Conservation (phyloP, 2,797 vertebrate genomes). For the Cichlasoma orientale region DNA sequence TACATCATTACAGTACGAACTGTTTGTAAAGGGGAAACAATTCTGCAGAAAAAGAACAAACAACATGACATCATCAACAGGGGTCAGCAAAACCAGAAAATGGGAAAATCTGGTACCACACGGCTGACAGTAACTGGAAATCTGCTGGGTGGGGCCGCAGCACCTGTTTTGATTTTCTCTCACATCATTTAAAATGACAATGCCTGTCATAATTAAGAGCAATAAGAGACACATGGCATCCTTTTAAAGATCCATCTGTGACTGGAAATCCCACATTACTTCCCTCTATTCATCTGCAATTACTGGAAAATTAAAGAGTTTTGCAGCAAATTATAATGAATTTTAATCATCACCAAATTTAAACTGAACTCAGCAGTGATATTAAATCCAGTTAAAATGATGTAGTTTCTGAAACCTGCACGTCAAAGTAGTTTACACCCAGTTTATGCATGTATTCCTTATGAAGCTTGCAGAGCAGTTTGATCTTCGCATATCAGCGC, state of each 20-base stretch:
- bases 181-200: not conserved
- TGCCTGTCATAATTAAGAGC: not conserved
- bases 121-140: not conserved
- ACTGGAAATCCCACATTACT: not conserved
- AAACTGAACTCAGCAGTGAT: not conserved
- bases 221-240: not conserved
- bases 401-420: not conserved
- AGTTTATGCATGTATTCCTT: slow-evolving; percentile 37
- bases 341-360: not conserved
- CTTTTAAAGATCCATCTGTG: not conserved
- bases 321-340: not conserved
- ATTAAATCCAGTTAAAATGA: not conserved
- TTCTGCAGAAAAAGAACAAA: not conserved
- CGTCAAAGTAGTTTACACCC: not conserved
- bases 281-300: not conserved
- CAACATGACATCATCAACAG: not conserved
- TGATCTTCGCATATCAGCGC: slow-evolving; percentile 15
- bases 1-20: not conserved
- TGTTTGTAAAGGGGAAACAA: not conserved
- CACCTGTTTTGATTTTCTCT: not conserved
- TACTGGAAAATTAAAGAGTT: no score
- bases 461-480: slow-evolving; percentile 15
- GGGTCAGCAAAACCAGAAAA: not conserved
- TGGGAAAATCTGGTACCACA: not conserved
- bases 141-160: not conserved